Evolutionary conservation across 2,797 vertebrate species (phyloP).

Genomic region (Lacerta bilineata): DNA sequence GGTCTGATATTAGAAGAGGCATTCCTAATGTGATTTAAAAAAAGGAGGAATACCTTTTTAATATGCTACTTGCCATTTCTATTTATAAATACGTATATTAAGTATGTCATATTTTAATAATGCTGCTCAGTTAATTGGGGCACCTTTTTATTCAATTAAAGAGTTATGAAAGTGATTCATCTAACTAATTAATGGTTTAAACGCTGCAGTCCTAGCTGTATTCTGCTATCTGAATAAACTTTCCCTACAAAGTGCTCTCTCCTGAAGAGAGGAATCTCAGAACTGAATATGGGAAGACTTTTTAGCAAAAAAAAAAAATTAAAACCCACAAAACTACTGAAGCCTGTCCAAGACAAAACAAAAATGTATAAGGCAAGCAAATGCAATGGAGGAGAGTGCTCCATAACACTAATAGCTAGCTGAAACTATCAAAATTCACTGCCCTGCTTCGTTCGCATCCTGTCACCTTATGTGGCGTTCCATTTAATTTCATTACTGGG

Average conservation of each 20-base stretch:
- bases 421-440: background rate
- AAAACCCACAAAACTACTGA: background rate
- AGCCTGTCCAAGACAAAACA: background rate
- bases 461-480: background rate
- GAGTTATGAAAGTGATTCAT: background rate
- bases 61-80: background rate
- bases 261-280: background rate
- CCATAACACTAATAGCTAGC: background rate
- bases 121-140: background rate
- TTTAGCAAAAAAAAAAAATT: background rate
- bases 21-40: background rate
- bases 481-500: background rate
- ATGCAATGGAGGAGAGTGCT: background rate
- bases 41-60: background rate
- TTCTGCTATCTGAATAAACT: background rate
- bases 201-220: background rate
- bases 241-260: background rate
- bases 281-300: background rate
- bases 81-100: background rate
- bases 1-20: background rate
- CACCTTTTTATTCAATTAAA: background rate
- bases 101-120: background rate
- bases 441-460: background rate
- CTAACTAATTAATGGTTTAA: background rate
- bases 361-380: too few relatives aligned